Conservation (phyloP, 2,797 vertebrate genomes). For the Paguma larvata region DNA sequence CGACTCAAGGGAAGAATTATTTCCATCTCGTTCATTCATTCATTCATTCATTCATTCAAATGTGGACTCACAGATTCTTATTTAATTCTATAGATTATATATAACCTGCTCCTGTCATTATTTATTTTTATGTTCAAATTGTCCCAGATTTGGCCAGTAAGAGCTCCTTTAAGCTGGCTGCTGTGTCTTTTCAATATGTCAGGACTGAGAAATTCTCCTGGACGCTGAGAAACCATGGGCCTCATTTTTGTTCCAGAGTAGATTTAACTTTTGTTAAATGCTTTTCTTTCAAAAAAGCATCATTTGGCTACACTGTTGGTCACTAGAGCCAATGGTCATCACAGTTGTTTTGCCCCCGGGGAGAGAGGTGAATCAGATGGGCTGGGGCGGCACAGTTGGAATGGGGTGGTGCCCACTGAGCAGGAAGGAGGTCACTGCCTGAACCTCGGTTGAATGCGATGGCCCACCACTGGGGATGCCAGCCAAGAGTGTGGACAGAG, state of each 20-base stretch:
- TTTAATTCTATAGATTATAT: background rate
- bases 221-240: background rate
- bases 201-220: conserved; percentile 3
- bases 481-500: background rate
- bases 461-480: background rate
- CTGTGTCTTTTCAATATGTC: background rate
- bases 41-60: background rate
- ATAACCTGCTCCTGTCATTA: background rate
- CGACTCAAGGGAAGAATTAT: background rate
- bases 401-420: background rate
- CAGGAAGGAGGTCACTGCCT: background rate
- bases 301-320: background rate
- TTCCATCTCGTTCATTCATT: background rate
- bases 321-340: background rate
- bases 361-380: background rate
- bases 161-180: background rate
- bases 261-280: conserved; percentile 31
- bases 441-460: background rate
- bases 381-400: background rate
- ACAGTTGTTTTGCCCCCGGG: background rate
- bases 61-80: background rate
- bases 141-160: background rate
- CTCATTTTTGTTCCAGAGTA: conserved; percentile 41
- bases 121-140: conserved; percentile 13
- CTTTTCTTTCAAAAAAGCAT: conserved; percentile 47